Evolutionary conservation across 2,797 vertebrate genomes (phyloP), one percentile per base, ranked within the genome.

Genomic region (Sciaenops ocellatus): DNA sequence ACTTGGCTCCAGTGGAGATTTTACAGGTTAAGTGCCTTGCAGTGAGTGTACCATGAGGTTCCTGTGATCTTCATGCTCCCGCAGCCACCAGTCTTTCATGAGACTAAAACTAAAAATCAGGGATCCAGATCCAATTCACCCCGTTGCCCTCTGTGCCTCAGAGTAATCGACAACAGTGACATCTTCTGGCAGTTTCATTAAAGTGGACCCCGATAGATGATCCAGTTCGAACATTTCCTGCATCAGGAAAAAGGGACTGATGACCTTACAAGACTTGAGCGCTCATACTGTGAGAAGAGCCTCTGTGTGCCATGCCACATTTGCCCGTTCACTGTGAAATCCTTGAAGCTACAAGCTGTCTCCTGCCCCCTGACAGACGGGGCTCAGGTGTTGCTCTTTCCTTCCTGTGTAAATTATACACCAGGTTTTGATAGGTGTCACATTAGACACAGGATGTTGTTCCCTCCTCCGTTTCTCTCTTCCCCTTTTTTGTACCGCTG

Each of bases 321-420:
- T 51, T 55, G 46, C 18, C 22, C 18, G 22, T 61, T 75, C 51
- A 15, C 48, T 12, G 64, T 73, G 72, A 84, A 78, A 63, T 78
- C 71, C 76, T 80, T 26, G 54, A 47, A 78, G 79, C 80, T 56
- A 69, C 80, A 80, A 76, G 76, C 84, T 59, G 79, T 63, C 73
- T 85, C 71, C 80, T 76, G 72, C 61, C 75, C 62, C 79, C 66
- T 80, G 79, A 47, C 82, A 84, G 78, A 79, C 70, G 3, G 26
- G 47, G 79, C 85, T 86, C 83, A 80, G 87, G 82, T 85, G 82
- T 70, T 79, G 59, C 69, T 73, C 76, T 74, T 72, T 26, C 63
- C 76, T 86, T 78, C 74, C 80, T 81, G 87, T 78, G 79, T 83
- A 83, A 84, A 82, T 85, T 84, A 84, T 41, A 87, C 82, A 71